Evolutionary conservation across 2,888 invertebrate genomes (phyloP).

Genomic region (Agonopterix heracliana): DNA sequence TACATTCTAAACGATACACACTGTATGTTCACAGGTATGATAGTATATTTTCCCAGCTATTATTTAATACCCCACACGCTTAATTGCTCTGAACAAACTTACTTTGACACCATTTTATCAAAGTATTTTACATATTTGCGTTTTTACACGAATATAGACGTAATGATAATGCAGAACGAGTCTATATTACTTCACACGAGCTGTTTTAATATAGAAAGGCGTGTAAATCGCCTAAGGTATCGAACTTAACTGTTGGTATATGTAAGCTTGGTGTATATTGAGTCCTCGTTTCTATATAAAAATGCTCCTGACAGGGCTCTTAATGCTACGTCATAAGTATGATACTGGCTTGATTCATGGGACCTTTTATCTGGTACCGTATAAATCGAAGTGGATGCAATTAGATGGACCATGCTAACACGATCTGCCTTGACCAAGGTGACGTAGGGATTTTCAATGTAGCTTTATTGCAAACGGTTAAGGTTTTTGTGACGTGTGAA

Average conservation of each 20-base stretch:
- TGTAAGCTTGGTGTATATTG: too few species aligned
- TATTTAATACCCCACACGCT: conserved; percentile 11
- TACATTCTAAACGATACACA: too few species aligned
- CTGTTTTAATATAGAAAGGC: conserved; percentile 5
- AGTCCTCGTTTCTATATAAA: too few species aligned
- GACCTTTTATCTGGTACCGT: too few species aligned
- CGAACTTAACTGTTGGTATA: conserved; percentile 20
- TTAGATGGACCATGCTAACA: conserved; percentile 24
- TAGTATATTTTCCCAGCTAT: too few species aligned
- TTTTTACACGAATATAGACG: background rate
- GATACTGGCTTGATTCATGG: too few species aligned
- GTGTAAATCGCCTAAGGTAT: conserved; percentile 17
- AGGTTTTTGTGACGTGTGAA: too few species aligned
- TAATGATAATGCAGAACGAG: too few species aligned
- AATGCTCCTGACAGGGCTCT: too few species aligned
- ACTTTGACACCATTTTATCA: conserved; percentile 6
- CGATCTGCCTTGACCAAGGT: conserved; percentile 13
- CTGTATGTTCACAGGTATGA: too few species aligned
- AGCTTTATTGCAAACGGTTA: too few species aligned
- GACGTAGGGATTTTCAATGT: background rate
- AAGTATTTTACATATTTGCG: conserved; percentile 1
- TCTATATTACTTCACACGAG: background rate
- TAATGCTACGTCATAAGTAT: too few species aligned
- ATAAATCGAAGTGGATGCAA: conserved; percentile 13
- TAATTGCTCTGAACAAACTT: conserved; percentile 12